Conservation (phyloP, 2,888 invertebrate species). For the Tipula lateralis region DNA sequence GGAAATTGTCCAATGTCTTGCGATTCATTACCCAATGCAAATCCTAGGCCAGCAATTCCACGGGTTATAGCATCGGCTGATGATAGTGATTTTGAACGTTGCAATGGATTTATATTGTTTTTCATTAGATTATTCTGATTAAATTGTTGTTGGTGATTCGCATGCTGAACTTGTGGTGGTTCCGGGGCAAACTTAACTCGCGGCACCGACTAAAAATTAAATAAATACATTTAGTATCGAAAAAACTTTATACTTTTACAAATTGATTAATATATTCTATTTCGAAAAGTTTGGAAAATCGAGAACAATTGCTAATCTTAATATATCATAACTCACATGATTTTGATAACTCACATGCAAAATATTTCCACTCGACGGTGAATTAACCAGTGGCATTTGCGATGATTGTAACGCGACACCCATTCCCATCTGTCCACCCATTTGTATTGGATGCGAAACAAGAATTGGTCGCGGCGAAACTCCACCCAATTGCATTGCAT, state of each 20-base stretch:
- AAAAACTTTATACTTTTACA: no score
- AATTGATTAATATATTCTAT: no score
- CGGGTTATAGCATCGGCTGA: slow-evolving; percentile 68
- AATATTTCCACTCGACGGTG: slow-evolving; percentile 68
- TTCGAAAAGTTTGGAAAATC: no score
- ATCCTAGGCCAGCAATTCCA: slow-evolving; percentile 61
- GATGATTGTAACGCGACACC: slow-evolving; percentile 40
- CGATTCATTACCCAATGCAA: slow-evolving; percentile 62
- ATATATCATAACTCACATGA: no score
- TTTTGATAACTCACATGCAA: slow-evolving; percentile 57
- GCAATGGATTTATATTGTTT: slow-evolving; percentile 49
- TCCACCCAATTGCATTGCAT: slow-evolving; percentile 37
- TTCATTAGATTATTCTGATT: slow-evolving; percentile 35
- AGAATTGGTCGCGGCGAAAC: slow-evolving; percentile 44
- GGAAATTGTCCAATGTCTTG: slow-evolving; percentile 73
- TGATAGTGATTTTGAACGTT: slow-evolving; percentile 77
- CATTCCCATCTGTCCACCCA: slow-evolving; percentile 41
- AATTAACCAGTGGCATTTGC: slow-evolving; percentile 51
- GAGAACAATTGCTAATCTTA: no score
- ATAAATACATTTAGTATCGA: no score
- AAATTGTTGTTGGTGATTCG: slow-evolving; percentile 36
- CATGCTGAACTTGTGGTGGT: slow-evolving; percentile 43
- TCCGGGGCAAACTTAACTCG: slow-evolving; percentile 49
- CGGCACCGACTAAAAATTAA: slow-evolving; percentile 35
- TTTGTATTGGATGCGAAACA: slow-evolving; percentile 46